Base-by-base conservation (phyloP, 2,888 invertebrate genomes). In the Perdita meconis region DNA sequence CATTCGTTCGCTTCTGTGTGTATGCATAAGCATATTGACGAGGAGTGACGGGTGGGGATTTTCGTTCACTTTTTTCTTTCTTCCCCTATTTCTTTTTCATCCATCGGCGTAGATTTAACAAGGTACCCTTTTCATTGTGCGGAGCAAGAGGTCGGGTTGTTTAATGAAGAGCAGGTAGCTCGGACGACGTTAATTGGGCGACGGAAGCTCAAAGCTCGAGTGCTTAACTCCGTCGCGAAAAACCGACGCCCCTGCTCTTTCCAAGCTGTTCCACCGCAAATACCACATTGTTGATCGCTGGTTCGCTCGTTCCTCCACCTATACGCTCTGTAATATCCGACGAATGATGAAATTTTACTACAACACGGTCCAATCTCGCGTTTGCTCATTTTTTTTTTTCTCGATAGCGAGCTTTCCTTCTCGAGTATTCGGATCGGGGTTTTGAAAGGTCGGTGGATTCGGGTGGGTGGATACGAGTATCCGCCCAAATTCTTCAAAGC, bases 181-280 rank as follows among this genome's bases (percentile, higher is more conserved):
- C n/a, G 82, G 69, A 16, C 61, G 78, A 76, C 64, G 82, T 75
- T 82, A 82, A 82, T 82, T 82, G 78, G 82, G 78, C 74, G 78
- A 64, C 68, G 78, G 69, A 55, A 61, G 73, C 70, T 70, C 69
- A 61, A 75, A 65, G 67, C 72, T 70, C 57, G 61, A 78, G 70
- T 69, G 74, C 75, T 71, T 82, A 63, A 70, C 76, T 77, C 64
- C 66, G 71, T 67, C 64, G 71, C 70, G 76, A n/a, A 66, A 59
- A 71, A 74, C 65, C 69, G 40, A 51, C 70, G 57, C 40, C 53
- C 40, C 26, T 74, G 70, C 71, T 78, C 78, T 78, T 65, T 69
- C 67, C 53, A 51, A 47, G 56, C 57, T 60, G 26, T 44, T 55
- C n/a, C 59, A n/a, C 6, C 26, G 51, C 66, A 55, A 71, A 53